Percentiles rank a stretch among this genome's conserved stretches.
These are phyloP conservation scores for Phodopus roborovskii DNA, from an alignment of 2,113 vertebrate species.

Conservation along the genomic window DNA sequence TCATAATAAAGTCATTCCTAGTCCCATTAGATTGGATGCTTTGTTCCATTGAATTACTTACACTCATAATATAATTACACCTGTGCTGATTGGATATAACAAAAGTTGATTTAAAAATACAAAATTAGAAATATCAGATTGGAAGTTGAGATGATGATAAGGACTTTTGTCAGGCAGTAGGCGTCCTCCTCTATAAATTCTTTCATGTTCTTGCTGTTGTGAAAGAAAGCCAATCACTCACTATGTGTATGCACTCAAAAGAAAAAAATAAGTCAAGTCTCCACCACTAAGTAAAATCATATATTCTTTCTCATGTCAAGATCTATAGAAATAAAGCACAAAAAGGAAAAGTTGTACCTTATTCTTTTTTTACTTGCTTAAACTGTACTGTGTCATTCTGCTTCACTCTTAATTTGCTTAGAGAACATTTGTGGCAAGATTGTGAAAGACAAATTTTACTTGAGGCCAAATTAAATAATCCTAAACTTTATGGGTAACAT, in stretches of 20 bases:
- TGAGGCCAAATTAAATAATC: slow-evolving; percentile 35
- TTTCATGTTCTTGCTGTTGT: background rate
- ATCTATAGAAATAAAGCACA: slow-evolving; percentile 31
- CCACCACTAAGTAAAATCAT: background rate
- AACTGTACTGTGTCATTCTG: background rate
- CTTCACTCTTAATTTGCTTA: slow-evolving; percentile 11
- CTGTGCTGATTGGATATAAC: background rate
- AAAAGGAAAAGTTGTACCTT: background rate
- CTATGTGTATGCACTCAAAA: background rate
- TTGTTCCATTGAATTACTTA: slow-evolving; percentile 24
- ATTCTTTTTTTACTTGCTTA: background rate
- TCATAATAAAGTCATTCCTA: background rate
- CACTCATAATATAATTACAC: slow-evolving; percentile 25
- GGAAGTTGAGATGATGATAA: slow-evolving; percentile 15
- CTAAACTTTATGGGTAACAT: slow-evolving; percentile 4
- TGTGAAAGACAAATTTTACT: background rate
- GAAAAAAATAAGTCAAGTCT: background rate
- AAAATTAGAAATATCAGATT: slow-evolving; percentile 16
- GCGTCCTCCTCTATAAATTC: background rate
- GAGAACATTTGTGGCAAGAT: background rate
- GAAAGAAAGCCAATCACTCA: background rate
- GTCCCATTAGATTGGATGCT: background rate
- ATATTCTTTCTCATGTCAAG: slow-evolving; percentile 1
- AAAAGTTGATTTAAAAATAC: slow-evolving; percentile 41
- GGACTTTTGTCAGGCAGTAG: background rate